Evolutionary conservation across 1,140 invertebrate species (phyloP), one percentile per base, ranked within the genome.

Genomic region (Fopius arisanus): DNA sequence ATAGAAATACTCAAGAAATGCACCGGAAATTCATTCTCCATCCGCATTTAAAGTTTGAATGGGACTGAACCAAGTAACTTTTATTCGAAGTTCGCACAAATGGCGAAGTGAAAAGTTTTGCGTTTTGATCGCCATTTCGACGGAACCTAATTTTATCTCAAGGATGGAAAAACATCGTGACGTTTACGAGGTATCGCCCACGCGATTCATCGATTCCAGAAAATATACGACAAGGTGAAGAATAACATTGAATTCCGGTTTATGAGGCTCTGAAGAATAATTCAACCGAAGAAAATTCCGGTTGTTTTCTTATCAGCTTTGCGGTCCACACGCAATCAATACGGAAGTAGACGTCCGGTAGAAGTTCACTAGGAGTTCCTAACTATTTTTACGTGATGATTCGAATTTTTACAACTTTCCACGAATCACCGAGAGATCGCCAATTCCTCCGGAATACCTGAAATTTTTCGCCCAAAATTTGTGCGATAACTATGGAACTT

Each of bases 261-360:
- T 48, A 48, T 28, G 54, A 23, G 19, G 19, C 54, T 26, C 26
- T 59, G 23, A 7, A 37, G 54, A 59, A 23, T 9, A 28, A 26
- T 26, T 59, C 54, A 28, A 26, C 1, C 54, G 19, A n/a, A 59
- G 54, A 59, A 59, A 59, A 59, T 26, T 59, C 43, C 2, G 33
- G 43, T 59, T 12, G 33, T 26, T 19, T 21, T 28, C 54, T 59
- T 59, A 59, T 59, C 54, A 59, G 26, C 26, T 59, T 14, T 26
- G 54, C 54, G 54, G 59, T 66, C 62, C 10, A 12, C 31, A 29
- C 29, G 21, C 69, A 72, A 31, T 72, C 40, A 31, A 48, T 29
- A 48, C 66, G 70, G 74, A 75, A 72, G 43, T 43, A 51, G 37
- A 54, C 41, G 67, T 72, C 71, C 74, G 37, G 31, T 31, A 12